Percentiles rank a stretch among this genome's conserved stretches.
These are phyloP conservation scores for Pecten maximus DNA, from an alignment of 2,888 invertebrate species.

Conservation along the genomic window DNA sequence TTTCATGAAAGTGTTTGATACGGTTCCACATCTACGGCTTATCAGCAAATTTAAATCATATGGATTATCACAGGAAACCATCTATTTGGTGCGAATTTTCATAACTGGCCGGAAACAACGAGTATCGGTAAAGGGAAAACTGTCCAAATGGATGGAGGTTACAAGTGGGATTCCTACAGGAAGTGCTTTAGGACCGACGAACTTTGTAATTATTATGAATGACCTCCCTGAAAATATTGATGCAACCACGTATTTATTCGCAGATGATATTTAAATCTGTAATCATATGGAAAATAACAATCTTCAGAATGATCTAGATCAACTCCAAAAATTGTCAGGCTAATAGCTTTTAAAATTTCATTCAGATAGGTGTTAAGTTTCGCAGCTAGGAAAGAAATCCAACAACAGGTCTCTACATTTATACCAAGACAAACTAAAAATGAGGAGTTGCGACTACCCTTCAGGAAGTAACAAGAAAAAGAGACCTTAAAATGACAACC, in stretches of 20 bases:
- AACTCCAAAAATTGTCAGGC: slow-evolving; percentile 26
- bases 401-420: no score
- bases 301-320: slow-evolving; percentile 28
- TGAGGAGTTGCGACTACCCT: no score
- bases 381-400: no score
- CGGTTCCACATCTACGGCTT: slow-evolving; percentile 41
- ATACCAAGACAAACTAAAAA: no score
- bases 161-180: slow-evolving; percentile 38
- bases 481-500: no score
- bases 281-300: slow-evolving; percentile 38
- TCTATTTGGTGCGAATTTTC: background rate
- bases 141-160: background rate
- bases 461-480: no score
- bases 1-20: slow-evolving; percentile 47
- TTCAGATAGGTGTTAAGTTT: slow-evolving; percentile 37
- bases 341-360: slow-evolving; percentile 35
- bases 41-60: slow-evolving; percentile 38
- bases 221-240: slow-evolving; percentile 21
- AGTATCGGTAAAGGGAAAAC: slow-evolving; percentile 34
- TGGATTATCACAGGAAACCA: background rate
- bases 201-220: slow-evolving; percentile 43
- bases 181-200: slow-evolving; percentile 39
- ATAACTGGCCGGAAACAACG: slow-evolving; percentile 18
- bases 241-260: background rate
- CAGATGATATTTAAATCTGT: no score